Evolutionary conservation across 2,888 invertebrate species (phyloP), one percentile per base, ranked within the genome.

Genomic region (Eulithis testata): DNA sequence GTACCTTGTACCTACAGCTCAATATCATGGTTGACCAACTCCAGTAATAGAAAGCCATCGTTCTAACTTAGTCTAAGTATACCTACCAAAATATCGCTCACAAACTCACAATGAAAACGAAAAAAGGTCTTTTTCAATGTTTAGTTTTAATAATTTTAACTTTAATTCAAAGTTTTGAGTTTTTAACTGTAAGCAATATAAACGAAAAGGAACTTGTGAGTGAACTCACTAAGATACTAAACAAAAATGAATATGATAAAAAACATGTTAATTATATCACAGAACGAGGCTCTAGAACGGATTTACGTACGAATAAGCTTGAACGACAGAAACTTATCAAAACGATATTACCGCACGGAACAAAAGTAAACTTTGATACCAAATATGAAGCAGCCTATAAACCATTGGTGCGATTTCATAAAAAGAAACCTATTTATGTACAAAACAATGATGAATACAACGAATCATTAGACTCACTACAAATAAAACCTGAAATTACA

Each of bases 331-430:
- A 3, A 40, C 61, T 79, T 1, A 74, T 79, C 0, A 78, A 77
- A 11, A 73, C 75, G 27, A 58, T 74, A 1, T 56, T 80, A n/a
- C 80, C 79, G 0, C 80, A 80, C 11, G 70, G 69, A 0, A 73
- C 73, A 11, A 36, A 6, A 0, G 52, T 66, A 4, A 65, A 60
- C 0, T 68, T 68, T 8, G 77, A 80, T 66, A 78, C 77, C 8
- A 76, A 82, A n/a, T 36, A 63, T 0, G 71, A 71, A 65, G 73
- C 78, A 0, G 11, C 76, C 0, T 83, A 76, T 60, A 76, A 69
- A 53, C 80, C 84, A 0, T 21, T 81, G 12, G 27, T 73, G 0
- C 74, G 78, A 47, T 58, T 79, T 1, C 79, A 79, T 47, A 62
- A 78, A 2, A 72, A 54, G 7, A 74, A 65, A 62, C 72, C 72